Evolutionary conservation across 2,888 invertebrate genomes (phyloP), one percentile per base, ranked within the genome.

Genomic region (Diabrotica balteata): DNA sequence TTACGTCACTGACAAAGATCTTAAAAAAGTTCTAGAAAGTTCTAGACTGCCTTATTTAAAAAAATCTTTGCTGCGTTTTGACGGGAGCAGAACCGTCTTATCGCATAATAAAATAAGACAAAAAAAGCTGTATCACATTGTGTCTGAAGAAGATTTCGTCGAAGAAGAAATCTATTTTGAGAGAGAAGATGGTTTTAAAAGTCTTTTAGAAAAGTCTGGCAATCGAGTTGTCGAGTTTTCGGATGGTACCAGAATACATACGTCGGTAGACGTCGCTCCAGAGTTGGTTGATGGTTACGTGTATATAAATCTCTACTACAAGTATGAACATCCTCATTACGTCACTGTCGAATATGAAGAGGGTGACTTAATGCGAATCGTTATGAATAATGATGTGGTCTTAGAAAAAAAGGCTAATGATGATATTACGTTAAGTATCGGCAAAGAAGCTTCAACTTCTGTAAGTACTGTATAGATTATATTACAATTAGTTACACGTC

Each of bases 281-380:
- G 74, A 76, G 11, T 55, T 77, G 9, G 74, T 76, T 7, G 77
- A 77, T 55, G 77, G 74, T 22, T 79, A 76, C 67, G 78, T 79
- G 4, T 77, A 73, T 44, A 71, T 79, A 22, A 71, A 70, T 7
- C 54, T 78, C 22, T 59, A 61, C 42, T 78, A 74, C 62, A 63
- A 73, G 60, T 79, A 73, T 63, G 75, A 78, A 51, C 79, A 79
- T 68, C 74, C 77, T 0, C 59, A 76, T 55, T 79, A 79, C 59
- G 69, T 70, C 7, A 74, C 75, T 2, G 75, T 79, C 7, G 49
- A 54, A 5, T 79, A 73, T 57, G 69, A 71, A 43, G 68, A 63
- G 50, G 72, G 74, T 50, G 60, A 70, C 32, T 67, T 66, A 6
- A 51, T 74, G 32, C 63, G 66, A 54, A 54, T 77, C n/a, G 8